Percentiles rank a stretch among this genome's conserved stretches.
phyloP scores from a whole-genome alignment of 2,113 vertebrate genomes.

The Grammomys dolichurus region DNA sequence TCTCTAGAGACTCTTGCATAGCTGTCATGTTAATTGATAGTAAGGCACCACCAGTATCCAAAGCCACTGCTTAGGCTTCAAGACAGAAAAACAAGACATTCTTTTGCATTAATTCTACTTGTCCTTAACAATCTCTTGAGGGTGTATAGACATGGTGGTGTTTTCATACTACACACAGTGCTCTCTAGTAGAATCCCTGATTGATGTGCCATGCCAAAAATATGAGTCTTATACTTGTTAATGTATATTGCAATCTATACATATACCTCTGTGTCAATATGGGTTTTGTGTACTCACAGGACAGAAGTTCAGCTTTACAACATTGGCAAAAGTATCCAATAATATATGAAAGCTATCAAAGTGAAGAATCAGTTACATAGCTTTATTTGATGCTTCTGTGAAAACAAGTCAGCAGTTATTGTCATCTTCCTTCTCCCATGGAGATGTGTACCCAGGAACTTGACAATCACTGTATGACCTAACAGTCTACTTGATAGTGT shows the following conservation, averaged over 20 bases:
- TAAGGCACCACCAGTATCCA: neutral
- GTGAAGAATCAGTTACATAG: neutral
- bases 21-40: neutral
- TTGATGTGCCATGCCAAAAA: neutral
- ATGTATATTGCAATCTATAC: neutral
- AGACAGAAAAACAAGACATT: neutral
- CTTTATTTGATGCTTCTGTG: neutral
- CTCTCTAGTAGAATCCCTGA: neutral
- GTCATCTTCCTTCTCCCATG: neutral
- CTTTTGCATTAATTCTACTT: neutral
- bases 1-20: neutral
- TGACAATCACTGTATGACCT: neutral
- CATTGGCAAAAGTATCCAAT: neutral
- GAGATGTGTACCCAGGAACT: neutral
- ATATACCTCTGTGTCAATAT: neutral
- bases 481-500: constrained; percentile 28
- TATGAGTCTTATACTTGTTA: neutral
- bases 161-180: neutral
- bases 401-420: neutral
- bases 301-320: neutral
- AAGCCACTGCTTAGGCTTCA: neutral
- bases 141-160: neutral
- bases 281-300: neutral
- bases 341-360: constrained; percentile 19
- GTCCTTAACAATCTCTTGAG: neutral